These are phyloP conservation scores for Pungitius pungitius DNA, from an alignment of 2,113 vertebrate species.

Conservation along the genomic window DNA sequence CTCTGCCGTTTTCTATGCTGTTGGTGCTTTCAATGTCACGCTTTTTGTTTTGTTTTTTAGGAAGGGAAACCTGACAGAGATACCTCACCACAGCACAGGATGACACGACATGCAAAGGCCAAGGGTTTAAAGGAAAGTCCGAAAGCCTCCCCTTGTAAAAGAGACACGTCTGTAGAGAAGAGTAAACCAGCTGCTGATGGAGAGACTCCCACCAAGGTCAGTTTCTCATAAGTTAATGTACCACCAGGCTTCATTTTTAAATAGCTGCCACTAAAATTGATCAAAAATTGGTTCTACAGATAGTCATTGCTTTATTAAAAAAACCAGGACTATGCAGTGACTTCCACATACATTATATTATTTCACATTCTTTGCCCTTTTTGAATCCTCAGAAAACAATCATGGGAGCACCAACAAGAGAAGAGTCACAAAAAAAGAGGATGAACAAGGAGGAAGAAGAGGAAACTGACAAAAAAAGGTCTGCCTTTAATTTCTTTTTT, in stretches of 20 bases:
- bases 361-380: constrained; percentile 9
- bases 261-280: not conserved
- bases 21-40: constrained; percentile 2
- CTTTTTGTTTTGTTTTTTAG: constrained; percentile 35
- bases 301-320: not conserved
- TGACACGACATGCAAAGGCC: constrained; percentile 22
- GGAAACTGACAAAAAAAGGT: constrained; percentile 69
- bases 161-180: constrained; percentile 37
- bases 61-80: constrained; percentile 63
- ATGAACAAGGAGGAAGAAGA: constrained; percentile 48
- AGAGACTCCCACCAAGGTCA: constrained; percentile 62
- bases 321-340: not conserved
- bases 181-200: constrained; percentile 36
- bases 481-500: constrained; percentile 20
- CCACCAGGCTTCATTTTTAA: not conserved
- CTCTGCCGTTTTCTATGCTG: not conserved
- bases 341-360: not conserved
- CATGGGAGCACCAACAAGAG: constrained; percentile 35
- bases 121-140: constrained; percentile 41
- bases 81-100: constrained; percentile 30
- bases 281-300: not conserved
- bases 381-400: constrained; percentile 52
- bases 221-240: constrained; percentile 4
- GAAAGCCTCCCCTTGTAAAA: constrained; percentile 48
- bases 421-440: constrained; percentile 45